These are phyloP conservation scores for Zele albiditarsus DNA, from an alignment of 2,888 invertebrate genomes.

Conservation along the genomic window DNA sequence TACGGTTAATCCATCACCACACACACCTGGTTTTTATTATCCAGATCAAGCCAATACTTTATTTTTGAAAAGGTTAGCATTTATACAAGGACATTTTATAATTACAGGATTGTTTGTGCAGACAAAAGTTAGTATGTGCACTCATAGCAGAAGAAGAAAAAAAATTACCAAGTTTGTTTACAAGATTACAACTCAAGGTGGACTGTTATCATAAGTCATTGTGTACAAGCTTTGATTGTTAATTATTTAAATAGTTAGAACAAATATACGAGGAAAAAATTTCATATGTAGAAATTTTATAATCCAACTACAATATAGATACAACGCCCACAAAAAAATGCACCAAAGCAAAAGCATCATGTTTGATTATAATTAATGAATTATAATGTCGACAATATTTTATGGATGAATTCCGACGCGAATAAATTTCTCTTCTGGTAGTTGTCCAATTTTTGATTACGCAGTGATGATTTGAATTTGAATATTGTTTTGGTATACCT, in stretches of 20 bases:
- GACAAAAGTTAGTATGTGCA: background rate
- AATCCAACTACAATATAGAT: background rate
- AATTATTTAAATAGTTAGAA: background rate
- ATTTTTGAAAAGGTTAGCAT: conserved; percentile 8
- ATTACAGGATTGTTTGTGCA: background rate
- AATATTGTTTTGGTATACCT: conserved; percentile 51
- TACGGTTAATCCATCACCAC: conserved; percentile 70
- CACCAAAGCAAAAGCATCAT: background rate
- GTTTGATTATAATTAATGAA: background rate
- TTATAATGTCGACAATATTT: background rate
- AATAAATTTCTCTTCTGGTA: background rate
- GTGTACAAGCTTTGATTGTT: background rate
- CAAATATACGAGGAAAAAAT: background rate
- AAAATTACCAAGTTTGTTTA: background rate
- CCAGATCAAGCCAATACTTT: conserved; percentile 58
- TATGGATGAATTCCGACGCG: background rate
- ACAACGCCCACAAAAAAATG: background rate
- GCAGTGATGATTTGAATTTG: background rate
- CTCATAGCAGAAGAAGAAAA: background rate
- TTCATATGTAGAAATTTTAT: background rate
- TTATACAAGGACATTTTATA: background rate
- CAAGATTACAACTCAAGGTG: background rate
- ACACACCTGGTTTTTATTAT: conserved; percentile 63
- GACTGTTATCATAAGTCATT: background rate
- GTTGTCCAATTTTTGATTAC: background rate